Base-by-base conservation (phyloP, 1,140 invertebrate genomes). In the Venturia canescens region DNA sequence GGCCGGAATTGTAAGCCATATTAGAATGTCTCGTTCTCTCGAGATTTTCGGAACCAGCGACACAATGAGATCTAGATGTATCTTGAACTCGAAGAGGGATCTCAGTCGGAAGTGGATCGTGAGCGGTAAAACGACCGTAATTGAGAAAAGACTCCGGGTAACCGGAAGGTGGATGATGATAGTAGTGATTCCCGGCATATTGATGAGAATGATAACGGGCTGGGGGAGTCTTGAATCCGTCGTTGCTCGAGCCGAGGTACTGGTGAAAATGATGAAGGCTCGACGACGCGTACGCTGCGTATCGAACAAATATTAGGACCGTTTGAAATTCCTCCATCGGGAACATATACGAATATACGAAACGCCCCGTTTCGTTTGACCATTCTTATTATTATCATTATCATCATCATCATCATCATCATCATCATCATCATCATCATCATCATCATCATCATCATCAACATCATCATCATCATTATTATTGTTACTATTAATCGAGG, bases 251-350 rank as follows among this genome's bases (percentile, higher is more conserved):
- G n/a, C 90, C 90, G 44, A 91, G 87, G 29, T 91, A 91, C 38
- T 91, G 90, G 57, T 91, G 90, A 34, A 91, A 82, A 70, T 91
- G 90, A 63, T 91, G 90, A 70, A 91, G 83, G 82, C 88, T 89
- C 9, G 90, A 86, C 29, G 88, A 69, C 27, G 89, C 88, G 70
- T 91, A 90, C 16, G 91, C 90, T 91, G n/a, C 69, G 7, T 44
- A 44, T 44, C 1, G 7, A 44, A 48, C 27, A 70, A 85, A 44
- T 71, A n/a, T 53, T 53, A 18, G 1, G 11, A 7, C 2, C n/a
- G 3, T n/a, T 53, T 53, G 18, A 53, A 44, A 44, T 44, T 4
- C 13, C 1, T 9, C 5, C 11, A 44, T 44, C 7, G n/a, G n/a
- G n/a, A n/a, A n/a, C n/a, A n/a, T n/a, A n/a, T n/a, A n/a, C n/a